A percentile compares a stretch with the other conserved stretches of the same genome.
These are phyloP conservation scores for Cheilosia vulpina DNA, from an alignment of 2,888 invertebrate species.

Conservation along the genomic window DNA sequence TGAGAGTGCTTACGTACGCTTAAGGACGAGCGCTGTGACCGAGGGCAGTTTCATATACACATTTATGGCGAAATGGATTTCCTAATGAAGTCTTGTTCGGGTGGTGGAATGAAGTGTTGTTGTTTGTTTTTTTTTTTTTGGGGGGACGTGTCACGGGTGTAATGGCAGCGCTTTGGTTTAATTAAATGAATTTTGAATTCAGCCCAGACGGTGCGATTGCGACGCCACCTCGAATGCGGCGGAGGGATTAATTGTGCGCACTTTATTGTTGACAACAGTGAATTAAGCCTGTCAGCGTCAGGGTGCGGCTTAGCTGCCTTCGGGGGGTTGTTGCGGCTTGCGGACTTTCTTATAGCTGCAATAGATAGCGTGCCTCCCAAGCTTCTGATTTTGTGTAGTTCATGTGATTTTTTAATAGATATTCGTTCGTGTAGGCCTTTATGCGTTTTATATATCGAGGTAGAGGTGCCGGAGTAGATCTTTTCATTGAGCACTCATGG, in stretches of 20 bases:
- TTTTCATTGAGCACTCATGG: no score
- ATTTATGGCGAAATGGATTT: constrained; percentile 44
- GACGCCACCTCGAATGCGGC: constrained; percentile 10
- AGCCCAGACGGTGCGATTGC: constrained; percentile 10
- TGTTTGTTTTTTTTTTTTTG: no score
- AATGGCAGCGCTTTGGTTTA: constrained; percentile 69
- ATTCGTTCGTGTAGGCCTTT: no score
- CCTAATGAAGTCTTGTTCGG: constrained; percentile 50
- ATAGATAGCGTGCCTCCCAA: no score
- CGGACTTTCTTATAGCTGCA: no score
- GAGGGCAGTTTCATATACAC: constrained; percentile 19
- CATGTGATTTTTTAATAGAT: no score
- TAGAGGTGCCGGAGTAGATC: no score
- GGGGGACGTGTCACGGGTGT: constrained; percentile 13
- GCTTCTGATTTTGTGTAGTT: no score
- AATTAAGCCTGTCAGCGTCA: not conserved
- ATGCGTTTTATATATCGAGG: no score
- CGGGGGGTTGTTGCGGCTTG: no score
- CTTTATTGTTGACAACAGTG: constrained; percentile 10
- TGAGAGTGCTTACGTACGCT: constrained; percentile 65
- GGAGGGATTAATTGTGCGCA: constrained; percentile 44
- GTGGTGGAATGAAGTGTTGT: constrained; percentile 46
- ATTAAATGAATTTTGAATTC: constrained; percentile 74
- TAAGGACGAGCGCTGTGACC: constrained; percentile 17
- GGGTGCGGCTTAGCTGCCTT: no score